These are phyloP conservation scores for Coracias cyanogaster DNA, from an alignment of 2,797 vertebrate species.

Conservation along the genomic window DNA sequence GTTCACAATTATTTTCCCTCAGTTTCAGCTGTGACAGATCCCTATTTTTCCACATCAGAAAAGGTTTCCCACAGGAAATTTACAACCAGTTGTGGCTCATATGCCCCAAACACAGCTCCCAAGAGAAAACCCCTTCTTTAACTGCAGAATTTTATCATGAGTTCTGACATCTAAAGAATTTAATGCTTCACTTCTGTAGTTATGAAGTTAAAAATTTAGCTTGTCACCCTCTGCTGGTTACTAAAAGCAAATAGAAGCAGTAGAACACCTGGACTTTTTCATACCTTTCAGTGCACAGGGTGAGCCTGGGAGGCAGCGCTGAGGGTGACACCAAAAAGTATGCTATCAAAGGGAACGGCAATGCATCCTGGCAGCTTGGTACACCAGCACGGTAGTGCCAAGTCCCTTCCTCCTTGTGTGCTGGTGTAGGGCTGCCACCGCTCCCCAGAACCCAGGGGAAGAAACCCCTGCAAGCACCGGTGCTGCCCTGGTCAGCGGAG, in stretches of 20 bases:
- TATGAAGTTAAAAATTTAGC: not conserved
- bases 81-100: not conserved
- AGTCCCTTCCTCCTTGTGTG: accelerated
- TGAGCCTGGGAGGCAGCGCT: accelerated
- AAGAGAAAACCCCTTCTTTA: not conserved
- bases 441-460: not conserved
- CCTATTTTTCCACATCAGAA: not conserved
- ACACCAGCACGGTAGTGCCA: accelerated
- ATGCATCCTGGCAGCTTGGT: accelerated
- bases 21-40: not conserved
- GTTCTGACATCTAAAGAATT: not conserved
- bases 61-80: not conserved
- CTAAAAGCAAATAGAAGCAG: not conserved
- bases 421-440: accelerated
- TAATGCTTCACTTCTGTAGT: accelerated
- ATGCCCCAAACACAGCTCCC: not conserved
- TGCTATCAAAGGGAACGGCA: too few species aligned
- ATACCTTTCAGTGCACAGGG: accelerated
- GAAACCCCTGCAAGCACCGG: accelerated
- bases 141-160: not conserved
- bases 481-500: accelerated
- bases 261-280: accelerated
- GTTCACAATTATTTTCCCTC: not conserved
- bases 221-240: not conserved
- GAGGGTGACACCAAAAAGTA: too few species aligned